A percentile compares a stretch with the other conserved stretches of the same genome.
Evolutionary conservation across 2,888 invertebrate species (phyloP).

Genomic region (Eupithecia centaureata): DNA sequence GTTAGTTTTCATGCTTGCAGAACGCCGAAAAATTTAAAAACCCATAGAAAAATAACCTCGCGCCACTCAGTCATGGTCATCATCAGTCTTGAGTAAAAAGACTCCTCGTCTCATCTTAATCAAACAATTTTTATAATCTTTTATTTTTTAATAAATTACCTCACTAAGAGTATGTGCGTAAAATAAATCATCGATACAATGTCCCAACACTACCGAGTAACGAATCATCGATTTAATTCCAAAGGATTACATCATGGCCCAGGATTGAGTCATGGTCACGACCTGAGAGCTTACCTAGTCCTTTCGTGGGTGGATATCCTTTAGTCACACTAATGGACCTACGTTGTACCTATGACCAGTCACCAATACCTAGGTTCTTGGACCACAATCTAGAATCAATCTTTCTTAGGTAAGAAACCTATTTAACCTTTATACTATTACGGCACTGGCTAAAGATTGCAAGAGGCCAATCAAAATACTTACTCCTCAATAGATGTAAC

Average conservation of each 20-base stretch:
- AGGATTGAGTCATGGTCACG: slow-evolving; percentile 79
- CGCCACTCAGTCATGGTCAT: too few species aligned
- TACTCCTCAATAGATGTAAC: too few species aligned
- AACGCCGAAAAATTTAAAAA: too few species aligned
- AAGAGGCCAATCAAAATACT: too few species aligned
- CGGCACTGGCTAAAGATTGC: too few species aligned
- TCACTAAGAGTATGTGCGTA: background rate
- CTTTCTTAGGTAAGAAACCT: too few species aligned
- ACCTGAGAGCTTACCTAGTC: slow-evolving; percentile 60
- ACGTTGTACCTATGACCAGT: slow-evolving; percentile 48
- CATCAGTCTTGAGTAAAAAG: too few species aligned
- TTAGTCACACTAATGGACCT: slow-evolving; percentile 69
- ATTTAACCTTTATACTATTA: too few species aligned
- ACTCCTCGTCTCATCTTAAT: too few species aligned
- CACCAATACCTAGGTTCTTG: slow-evolving; percentile 48
- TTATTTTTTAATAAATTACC: background rate
- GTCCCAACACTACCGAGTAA: slow-evolving; percentile 57
- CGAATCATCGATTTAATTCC: slow-evolving; percentile 76
- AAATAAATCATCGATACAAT: background rate
- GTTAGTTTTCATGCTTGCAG: too few species aligned
- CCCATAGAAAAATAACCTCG: too few species aligned
- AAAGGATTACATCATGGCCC: slow-evolving; percentile 72
- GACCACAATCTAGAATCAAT: background rate
- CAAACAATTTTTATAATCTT: background rate
- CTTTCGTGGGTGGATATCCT: slow-evolving; percentile 74